Base-by-base conservation (phyloP, 1,140 invertebrate genomes). In the Brachionus koreanus region DNA sequence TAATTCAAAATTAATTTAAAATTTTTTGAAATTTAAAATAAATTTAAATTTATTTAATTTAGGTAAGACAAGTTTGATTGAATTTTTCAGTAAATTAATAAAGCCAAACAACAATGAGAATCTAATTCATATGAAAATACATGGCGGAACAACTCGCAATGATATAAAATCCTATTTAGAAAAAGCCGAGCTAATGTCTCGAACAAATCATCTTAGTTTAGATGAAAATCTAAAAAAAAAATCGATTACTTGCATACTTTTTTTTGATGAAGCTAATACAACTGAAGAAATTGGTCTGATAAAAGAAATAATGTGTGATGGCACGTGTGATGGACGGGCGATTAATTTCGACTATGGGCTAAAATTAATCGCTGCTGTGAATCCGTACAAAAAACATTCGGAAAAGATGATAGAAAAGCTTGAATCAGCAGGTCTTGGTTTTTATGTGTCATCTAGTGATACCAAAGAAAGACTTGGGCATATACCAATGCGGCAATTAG, bases 211-310 rank as follows among this genome's bases (percentile, higher is more conserved):
- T 85, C 87, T 19, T 46, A 79, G 9, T 19, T 77, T 49, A 87
- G 87, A 61, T 42, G 9, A 79, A 6, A 63, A 5, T 2, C 37
- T 3, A 13, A 7, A 46, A 29, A 61, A 16, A 42, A 23, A 57
- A 52, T 57, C 19, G 23, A 84, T 87, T 12, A 84, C 85, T 67
- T 87, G 86, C 37, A 85, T 88, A 5, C 67, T 88, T 63, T 87
- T 88, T 83, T 87, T 87, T 84, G 87, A 88, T 83, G 87, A 87
- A 79, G 86, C 86, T 5, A 88, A 88, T 84, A 87, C 87, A 19
- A 87, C 87, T 52, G 86, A 86, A 69, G 84, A 86, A 6, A 85
- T 87, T 35, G 86, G 86, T 49, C 61, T 87, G 13, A 86, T 87
- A 63, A 87, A 87, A 82, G 87, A 87, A 76, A 85, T 87, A 33